Evolutionary conservation across 35 echinoderm and acorn worm species (phyloP).

Genomic region (Anneissia japonica): DNA sequence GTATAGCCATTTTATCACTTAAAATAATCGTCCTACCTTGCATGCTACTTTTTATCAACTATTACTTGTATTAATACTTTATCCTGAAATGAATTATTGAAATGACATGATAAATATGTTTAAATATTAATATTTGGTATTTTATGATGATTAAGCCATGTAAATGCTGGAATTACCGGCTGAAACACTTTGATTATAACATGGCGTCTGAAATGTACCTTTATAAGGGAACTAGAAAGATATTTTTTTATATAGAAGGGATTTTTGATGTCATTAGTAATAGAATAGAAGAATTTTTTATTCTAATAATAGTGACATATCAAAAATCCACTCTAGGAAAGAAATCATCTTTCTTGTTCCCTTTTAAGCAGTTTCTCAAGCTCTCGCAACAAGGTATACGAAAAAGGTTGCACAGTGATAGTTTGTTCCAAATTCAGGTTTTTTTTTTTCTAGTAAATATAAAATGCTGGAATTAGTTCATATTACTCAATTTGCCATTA

Average conservation of each 20-base stretch:
- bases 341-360: neutral
- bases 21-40: too few relatives aligned
- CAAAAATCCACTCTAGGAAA: neutral
- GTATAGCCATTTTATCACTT: neutral
- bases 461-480: neutral
- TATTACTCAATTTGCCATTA: neutral
- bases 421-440: neutral
- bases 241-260: neutral
- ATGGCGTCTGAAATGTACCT: slow-evolving; percentile 23
- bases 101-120: neutral
- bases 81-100: too few relatives aligned
- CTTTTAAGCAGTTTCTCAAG: neutral
- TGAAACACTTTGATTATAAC: slow-evolving; percentile 14
- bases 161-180: slow-evolving; percentile 36
- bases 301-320: neutral
- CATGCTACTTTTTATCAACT: too few relatives aligned
- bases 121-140: neutral
- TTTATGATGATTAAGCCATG: slow-evolving; percentile 24
- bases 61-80: too few relatives aligned
- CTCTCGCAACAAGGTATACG: neutral
- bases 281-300: slow-evolving; percentile 4
- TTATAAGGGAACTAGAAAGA: neutral
- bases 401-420: neutral
- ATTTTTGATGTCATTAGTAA: neutral
- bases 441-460: neutral